Conservation (phyloP, 1,140 invertebrate species). For the Tetranychus cinnabarinus region DNA sequence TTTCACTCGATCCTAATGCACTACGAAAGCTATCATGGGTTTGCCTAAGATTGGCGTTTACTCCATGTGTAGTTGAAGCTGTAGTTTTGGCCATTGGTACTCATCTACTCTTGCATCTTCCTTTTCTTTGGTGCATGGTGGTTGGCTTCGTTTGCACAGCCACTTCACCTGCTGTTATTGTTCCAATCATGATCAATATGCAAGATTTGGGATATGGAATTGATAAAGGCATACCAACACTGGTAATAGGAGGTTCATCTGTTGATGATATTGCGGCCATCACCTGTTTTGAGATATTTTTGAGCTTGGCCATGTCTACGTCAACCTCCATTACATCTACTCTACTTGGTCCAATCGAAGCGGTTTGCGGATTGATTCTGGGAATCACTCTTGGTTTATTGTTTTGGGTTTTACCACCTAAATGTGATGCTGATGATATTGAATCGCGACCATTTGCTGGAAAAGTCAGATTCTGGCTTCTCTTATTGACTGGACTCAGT, state of each 20-base stretch:
- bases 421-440: slow-evolving; percentile 1
- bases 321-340: slow-evolving; percentile 17
- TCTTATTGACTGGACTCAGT: neutral
- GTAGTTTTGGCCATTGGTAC: slow-evolving; percentile 36
- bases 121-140: slow-evolving; percentile 65
- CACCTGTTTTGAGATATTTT: slow-evolving; percentile 65
- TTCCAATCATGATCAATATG: slow-evolving; percentile 62
- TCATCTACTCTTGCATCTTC: slow-evolving; percentile 48
- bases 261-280: slow-evolving; percentile 59
- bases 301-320: slow-evolving; percentile 24
- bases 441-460: neutral
- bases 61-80: slow-evolving; percentile 65
- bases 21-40: slow-evolving; percentile 50
- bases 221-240: slow-evolving; percentile 76
- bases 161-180: slow-evolving; percentile 81
- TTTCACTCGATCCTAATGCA: slow-evolving; percentile 65
- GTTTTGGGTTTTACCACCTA: slow-evolving; percentile 13
- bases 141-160: slow-evolving; percentile 63
- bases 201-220: slow-evolving; percentile 62
- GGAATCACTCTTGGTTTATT: slow-evolving; percentile 15
- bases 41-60: slow-evolving; percentile 52
- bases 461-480: neutral
- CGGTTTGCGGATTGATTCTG: slow-evolving; percentile 17
- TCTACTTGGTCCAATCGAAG: slow-evolving; percentile 20
- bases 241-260: slow-evolving; percentile 81